phyloP scores from a whole-genome alignment of 1,140 invertebrate genomes.

The Papilio aristodemus region DNA sequence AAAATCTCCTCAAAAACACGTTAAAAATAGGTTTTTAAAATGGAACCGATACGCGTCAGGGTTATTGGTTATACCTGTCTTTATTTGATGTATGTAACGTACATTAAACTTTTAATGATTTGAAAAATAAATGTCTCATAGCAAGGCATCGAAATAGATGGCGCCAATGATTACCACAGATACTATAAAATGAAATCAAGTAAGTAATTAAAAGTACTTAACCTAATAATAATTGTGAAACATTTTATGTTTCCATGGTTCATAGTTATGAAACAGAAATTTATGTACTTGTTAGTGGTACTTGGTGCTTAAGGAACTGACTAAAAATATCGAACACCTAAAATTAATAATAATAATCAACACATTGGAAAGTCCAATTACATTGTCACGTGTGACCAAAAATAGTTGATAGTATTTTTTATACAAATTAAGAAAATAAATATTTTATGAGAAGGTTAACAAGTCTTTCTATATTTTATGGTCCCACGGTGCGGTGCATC shows the following conservation, averaged over 20 bases:
- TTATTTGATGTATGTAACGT: no score
- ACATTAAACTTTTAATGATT: not conserved
- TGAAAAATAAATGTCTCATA: not conserved
- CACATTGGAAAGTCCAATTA: slow-evolving; percentile 4
- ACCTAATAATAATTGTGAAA: slow-evolving; percentile 7
- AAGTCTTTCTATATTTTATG: slow-evolving; percentile 4
- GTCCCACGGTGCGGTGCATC: not conserved
- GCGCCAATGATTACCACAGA: slow-evolving; percentile 11
- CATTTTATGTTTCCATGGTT: not conserved
- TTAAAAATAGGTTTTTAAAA: no score
- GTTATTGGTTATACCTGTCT: no score
- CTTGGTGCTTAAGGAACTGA: not conserved
- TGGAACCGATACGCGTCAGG: no score
- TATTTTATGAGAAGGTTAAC: slow-evolving; percentile 2
- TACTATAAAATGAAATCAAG: not conserved
- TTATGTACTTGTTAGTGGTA: not conserved
- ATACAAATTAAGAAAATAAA: slow-evolving; percentile 11
- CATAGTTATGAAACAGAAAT: not conserved
- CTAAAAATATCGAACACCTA: slow-evolving; percentile 15
- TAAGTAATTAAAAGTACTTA: slow-evolving; percentile 5
- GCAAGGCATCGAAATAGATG: not conserved
- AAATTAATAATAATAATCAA: slow-evolving; percentile 3
- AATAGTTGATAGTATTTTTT: slow-evolving; percentile 17
- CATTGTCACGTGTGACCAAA: slow-evolving; percentile 2
- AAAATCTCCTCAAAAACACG: no score